phyloP scores from a whole-genome alignment of 2,888 invertebrate species.

The Caenorhabditis parvicauda region DNA sequence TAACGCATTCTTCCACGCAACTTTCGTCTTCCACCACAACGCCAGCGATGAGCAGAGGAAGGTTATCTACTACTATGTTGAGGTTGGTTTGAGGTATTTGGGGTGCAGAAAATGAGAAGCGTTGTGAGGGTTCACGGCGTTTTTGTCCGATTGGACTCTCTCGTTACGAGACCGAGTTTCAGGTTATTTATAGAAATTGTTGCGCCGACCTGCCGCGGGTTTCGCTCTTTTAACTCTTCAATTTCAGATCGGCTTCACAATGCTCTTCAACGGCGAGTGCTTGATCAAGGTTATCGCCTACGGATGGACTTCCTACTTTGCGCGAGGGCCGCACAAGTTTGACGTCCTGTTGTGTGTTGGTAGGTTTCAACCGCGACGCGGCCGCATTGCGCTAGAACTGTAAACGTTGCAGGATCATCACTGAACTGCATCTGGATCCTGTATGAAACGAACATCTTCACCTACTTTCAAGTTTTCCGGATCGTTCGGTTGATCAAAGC shows the following conservation, averaged over 20 bases:
- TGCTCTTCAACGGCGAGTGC: constrained; percentile 88
- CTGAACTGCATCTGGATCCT: constrained; percentile 83
- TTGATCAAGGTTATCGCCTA: constrained; percentile 95
- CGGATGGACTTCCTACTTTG: constrained; percentile 89
- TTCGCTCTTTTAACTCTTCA: too few relatives aligned
- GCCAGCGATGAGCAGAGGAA: constrained; percentile 66
- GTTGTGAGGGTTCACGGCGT: too few relatives aligned
- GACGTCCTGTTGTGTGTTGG: constrained; percentile 88
- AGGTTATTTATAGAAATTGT: too few relatives aligned
- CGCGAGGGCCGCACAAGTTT: constrained; percentile 73
- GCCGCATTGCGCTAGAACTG: neutral
- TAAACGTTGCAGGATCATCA: constrained; percentile 64
- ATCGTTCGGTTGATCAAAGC: constrained; percentile 94
- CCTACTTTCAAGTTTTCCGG: constrained; percentile 82
- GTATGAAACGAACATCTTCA: constrained; percentile 87
- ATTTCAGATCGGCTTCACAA: constrained; percentile 93
- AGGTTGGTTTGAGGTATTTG: too few relatives aligned
- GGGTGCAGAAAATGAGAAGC: too few relatives aligned
- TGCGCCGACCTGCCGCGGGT: too few relatives aligned
- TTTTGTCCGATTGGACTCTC: too few relatives aligned
- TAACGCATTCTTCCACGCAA: constrained; percentile 92
- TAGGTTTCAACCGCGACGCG: constrained; percentile 67
- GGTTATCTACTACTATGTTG: constrained; percentile 59
- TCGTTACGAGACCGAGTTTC: too few relatives aligned
- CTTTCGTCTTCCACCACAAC: constrained; percentile 90